These are phyloP conservation scores for Spodoptera picta DNA, from an alignment of 2,888 invertebrate genomes.

Conservation along the genomic window DNA sequence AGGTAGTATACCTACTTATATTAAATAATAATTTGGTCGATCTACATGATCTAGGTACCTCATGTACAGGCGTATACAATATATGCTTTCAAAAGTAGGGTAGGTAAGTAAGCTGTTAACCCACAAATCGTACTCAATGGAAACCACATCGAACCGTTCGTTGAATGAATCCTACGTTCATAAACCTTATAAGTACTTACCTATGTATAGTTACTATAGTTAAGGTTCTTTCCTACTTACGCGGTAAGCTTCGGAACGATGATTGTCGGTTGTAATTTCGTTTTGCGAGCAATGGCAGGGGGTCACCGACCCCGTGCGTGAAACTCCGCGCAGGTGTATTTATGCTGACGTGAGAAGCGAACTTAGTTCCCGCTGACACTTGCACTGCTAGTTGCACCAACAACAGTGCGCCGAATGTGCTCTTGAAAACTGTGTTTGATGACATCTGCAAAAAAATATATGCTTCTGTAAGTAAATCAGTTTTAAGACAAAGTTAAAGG, in stretches of 20 bases:
- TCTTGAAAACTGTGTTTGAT: conserved; percentile 37
- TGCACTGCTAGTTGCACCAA: conserved; percentile 60
- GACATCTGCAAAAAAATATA: conserved; percentile 59
- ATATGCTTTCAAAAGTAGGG: too few relatives aligned
- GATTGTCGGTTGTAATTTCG: conserved; percentile 57
- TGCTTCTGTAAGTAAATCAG: background rate
- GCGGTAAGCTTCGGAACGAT: conserved; percentile 61
- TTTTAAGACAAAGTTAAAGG: too few relatives aligned
- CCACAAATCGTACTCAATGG: too few relatives aligned
- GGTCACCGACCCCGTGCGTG: conserved; percentile 84
- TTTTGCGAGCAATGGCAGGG: conserved; percentile 61
- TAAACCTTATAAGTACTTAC: too few relatives aligned
- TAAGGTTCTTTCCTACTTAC: conserved; percentile 57
- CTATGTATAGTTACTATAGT: too few relatives aligned
- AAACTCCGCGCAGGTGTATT: conserved; percentile 82
- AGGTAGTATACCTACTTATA: too few relatives aligned
- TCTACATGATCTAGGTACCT: too few relatives aligned
- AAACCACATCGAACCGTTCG: too few relatives aligned
- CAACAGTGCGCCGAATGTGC: conserved; percentile 56
- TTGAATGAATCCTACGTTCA: too few relatives aligned
- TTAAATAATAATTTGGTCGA: too few relatives aligned
- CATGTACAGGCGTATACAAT: too few relatives aligned
- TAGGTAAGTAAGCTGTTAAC: too few relatives aligned
- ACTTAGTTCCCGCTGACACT: conserved; percentile 71
- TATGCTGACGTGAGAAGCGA: conserved; percentile 82